A percentile compares a stretch with the other conserved stretches of the same genome.
phyloP scores from a whole-genome alignment of 2,888 invertebrate genomes.

The Pseudococcus jackbeardsleyi region DNA sequence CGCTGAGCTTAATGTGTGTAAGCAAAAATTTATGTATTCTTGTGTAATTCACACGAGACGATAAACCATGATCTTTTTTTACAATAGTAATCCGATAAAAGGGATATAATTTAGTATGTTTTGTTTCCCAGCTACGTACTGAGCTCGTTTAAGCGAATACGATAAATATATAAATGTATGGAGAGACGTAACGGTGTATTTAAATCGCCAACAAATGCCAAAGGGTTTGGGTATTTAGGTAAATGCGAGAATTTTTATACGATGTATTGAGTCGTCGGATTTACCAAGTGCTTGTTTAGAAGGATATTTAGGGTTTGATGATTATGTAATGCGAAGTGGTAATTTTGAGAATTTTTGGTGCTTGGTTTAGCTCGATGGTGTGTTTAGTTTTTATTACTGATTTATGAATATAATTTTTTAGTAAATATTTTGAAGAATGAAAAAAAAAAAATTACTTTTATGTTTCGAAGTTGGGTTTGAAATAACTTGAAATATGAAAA shows the following conservation, averaged over 20 bases:
- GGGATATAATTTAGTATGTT: conserved; percentile 40
- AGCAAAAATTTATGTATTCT: conserved; percentile 42
- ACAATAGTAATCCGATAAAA: conserved; percentile 51
- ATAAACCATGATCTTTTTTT: conserved; percentile 50
- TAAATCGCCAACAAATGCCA: not conserved
- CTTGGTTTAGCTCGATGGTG: not conserved
- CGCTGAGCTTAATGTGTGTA: conserved; percentile 17
- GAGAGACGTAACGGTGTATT: not conserved
- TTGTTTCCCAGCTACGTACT: not conserved
- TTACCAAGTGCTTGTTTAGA: not conserved
- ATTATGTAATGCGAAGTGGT: not conserved
- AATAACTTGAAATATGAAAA: too few species aligned
- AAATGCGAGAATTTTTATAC: not conserved
- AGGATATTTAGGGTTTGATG: not conserved
- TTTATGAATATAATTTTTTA: too few species aligned
- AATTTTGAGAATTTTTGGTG: not conserved
- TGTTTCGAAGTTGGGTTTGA: too few species aligned
- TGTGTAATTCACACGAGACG: conserved; percentile 50
- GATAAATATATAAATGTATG: not conserved
- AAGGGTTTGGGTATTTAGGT: not conserved
- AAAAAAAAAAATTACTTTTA: too few species aligned
- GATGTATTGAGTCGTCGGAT: not conserved
- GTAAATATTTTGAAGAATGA: too few species aligned
- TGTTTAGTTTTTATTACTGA: not conserved
- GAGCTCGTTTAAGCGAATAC: not conserved